Percentiles rank a stretch among this genome's conserved stretches.
Evolutionary conservation across 2,113 vertebrate species (phyloP).

Genomic region (Gasterosteus nipponicus): DNA sequence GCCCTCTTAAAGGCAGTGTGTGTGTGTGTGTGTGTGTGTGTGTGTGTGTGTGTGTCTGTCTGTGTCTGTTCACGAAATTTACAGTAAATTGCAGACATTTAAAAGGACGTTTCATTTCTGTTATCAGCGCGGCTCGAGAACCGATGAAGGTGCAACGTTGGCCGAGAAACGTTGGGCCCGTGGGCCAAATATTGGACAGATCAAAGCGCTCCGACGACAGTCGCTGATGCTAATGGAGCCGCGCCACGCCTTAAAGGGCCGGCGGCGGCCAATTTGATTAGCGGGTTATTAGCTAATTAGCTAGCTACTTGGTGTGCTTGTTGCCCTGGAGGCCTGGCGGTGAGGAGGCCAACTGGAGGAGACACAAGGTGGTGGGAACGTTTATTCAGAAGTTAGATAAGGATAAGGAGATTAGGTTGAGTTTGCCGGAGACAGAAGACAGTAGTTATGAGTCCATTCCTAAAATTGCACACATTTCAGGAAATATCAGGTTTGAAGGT

Average conservation of each 20-base stretch:
- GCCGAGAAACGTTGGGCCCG: constrained; percentile 27
- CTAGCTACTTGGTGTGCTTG: constrained; percentile 60
- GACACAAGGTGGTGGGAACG: constrained; percentile 32
- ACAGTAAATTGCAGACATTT: constrained; percentile 55
- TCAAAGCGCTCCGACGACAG: constrained; percentile 56
- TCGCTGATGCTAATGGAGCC: constrained; percentile 53
- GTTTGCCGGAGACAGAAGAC: not conserved
- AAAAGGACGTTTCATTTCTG: constrained; percentile 58
- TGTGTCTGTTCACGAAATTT: constrained; percentile 18
- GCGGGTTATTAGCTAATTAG: constrained; percentile 78
- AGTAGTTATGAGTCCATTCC: not conserved
- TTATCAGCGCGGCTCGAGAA: constrained; percentile 62
- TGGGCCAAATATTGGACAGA: constrained; percentile 37
- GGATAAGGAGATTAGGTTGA: not conserved
- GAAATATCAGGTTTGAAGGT: not conserved
- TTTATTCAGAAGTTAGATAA: not conserved
- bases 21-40: constrained; percentile 34
- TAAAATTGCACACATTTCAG: not conserved
- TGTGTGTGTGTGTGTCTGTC: constrained; percentile 20
- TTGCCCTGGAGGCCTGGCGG: constrained; percentile 46
- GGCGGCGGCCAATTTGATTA: constrained; percentile 65
- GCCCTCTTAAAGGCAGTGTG: constrained; percentile 47
- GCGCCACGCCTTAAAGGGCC: constrained; percentile 33
- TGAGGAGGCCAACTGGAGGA: constrained; percentile 51
- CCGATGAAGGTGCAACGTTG: constrained; percentile 51